Evolutionary conservation across 2,113 vertebrate genomes (phyloP).

Genomic region (Pterocles gutturalis): DNA sequence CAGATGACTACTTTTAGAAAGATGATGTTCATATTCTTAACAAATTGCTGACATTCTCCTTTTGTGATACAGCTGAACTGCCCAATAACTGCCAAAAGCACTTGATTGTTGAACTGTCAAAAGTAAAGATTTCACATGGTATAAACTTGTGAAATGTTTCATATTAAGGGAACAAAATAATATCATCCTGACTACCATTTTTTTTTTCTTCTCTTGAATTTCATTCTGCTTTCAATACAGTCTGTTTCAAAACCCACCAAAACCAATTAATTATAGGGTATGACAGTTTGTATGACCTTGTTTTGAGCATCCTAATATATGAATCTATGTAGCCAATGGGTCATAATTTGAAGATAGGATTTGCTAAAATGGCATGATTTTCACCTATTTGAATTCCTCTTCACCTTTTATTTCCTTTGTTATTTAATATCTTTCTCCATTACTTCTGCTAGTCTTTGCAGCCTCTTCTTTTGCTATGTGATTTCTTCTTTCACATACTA

Average conservation of each 20-base stretch:
- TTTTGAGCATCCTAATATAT: neutral
- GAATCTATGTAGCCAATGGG: neutral
- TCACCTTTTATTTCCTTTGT: too few relatives aligned
- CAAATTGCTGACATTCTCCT: neutral
- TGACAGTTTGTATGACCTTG: neutral
- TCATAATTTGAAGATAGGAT: neutral
- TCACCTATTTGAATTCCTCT: too few relatives aligned
- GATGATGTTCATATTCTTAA: neutral
- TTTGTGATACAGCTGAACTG: neutral
- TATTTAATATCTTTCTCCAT: too few relatives aligned
- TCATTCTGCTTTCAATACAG: neutral
- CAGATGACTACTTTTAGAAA: neutral
- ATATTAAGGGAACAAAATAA: neutral
- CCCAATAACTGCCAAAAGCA: neutral
- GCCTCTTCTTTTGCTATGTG: too few relatives aligned
- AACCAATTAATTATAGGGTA: neutral
- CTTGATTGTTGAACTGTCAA: neutral
- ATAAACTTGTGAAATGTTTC: neutral
- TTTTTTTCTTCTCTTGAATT: neutral
- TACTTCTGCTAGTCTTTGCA: too few relatives aligned
- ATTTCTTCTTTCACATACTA: too few relatives aligned
- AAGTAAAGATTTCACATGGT: neutral
- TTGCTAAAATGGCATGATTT: neutral
- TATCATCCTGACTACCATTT: neutral
- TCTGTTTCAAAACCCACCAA: neutral